Base-by-base conservation (phyloP, 2,888 invertebrate species). In the Euclidia mi region DNA sequence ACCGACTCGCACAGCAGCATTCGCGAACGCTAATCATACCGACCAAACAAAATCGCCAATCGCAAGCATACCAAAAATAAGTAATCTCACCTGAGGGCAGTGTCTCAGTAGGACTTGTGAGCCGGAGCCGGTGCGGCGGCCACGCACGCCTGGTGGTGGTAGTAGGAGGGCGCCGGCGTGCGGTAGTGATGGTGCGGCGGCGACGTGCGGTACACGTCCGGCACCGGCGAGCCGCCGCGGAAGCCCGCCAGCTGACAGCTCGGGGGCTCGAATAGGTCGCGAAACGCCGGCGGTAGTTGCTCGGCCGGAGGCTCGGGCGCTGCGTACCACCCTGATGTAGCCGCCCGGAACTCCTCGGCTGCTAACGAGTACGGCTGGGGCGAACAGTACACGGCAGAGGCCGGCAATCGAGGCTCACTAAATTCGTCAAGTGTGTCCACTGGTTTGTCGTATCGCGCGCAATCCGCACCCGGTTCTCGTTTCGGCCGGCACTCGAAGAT, bases 401-500 rank as follows among this genome's bases (percentile, higher is more conserved):
- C 92, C 56, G 95, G 95, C 81, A 95, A 89, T 58, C 92, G 88
- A n/a, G 91, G 84, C 88, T 95, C 95, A 62, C 94, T 94, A 58
- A 95, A 95, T 34, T 92, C 91, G 50, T 91, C 92, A 37, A 91
- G 84, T 9, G 86, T 78, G 45, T 92, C 92, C 18, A 88, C 84
- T 1, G 91, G 84, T 38, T 95, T 95, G 43, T 95, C 95, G 44
- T 95, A 95, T 50, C 94, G 87, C 31, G 89, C 89, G 68, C 94
- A 94, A 65, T 96, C 96, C 4, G 95, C 95, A 34, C 95, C 95
- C 0, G 96, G 96, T 78, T 97, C 97, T n/a, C 96, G 91, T 81
- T 97, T 97, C 0, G 96, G 96, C 76, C 96, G 95, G 81, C 96
- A 96, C 78, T 95, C 96, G 53, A 96, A 91, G 3, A 96, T 95